These are phyloP conservation scores for Cassiopea xamachana DNA, from an alignment of 30 jellyfish, hydroid and myxozoan genomes.

Conservation along the genomic window DNA sequence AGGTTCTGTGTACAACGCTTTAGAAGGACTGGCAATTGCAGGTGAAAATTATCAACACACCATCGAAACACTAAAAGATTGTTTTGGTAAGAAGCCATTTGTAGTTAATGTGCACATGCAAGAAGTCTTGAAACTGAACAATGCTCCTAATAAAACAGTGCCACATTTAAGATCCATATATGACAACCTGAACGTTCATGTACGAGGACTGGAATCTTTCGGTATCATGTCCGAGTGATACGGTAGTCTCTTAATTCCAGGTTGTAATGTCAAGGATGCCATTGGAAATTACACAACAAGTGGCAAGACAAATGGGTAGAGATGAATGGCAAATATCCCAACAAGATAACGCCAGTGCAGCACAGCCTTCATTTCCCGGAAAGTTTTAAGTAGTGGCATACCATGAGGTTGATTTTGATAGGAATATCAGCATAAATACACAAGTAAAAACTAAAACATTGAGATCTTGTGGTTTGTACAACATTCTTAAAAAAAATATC, in stretches of 20 bases:
- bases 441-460: no score
- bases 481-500: no score
- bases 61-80: constrained; percentile 5
- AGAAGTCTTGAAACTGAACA: constrained; percentile 21
- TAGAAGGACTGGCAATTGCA: constrained; percentile 19
- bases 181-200: constrained; percentile 35
- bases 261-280: constrained; percentile 49
- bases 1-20: constrained; percentile 41
- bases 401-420: no score
- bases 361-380: no score
- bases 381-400: no score
- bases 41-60: constrained; percentile 38
- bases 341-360: no score
- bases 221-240: constrained; percentile 34
- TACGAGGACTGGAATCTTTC: constrained; percentile 14
- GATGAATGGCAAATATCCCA: no score
- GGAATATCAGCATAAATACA: no score
- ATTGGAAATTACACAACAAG: constrained; percentile 26
- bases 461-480: no score
- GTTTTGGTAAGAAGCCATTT: no score
- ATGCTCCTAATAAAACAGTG: constrained; percentile 25
- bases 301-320: no score
- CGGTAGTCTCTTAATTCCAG: constrained; percentile 16
- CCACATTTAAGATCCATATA: constrained; percentile 19
- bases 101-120: constrained; percentile 34